Base-by-base conservation (phyloP, 2,113 vertebrate species). In the Brachypteracias leptosomus region DNA sequence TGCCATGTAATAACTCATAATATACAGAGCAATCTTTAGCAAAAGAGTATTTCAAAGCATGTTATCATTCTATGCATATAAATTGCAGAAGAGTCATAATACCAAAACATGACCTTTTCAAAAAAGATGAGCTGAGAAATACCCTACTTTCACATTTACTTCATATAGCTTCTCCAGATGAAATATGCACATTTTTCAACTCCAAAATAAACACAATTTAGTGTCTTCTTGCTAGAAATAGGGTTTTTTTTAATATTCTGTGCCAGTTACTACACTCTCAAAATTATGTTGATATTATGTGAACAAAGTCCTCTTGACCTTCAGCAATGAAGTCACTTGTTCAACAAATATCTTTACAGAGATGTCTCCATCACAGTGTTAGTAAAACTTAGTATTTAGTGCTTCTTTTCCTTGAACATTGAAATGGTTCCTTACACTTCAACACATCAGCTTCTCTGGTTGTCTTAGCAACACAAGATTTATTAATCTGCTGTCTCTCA, bases 101-200 rank as follows among this genome's bases (percentile, higher is more conserved):
- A 35, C 55, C 35, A 88, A 93, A 76, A 71, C 36, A 42, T 24
- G 59, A 93, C 46, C 63, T 91, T 95, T 96, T 74, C 51, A 90
- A 91, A 88, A 72, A 58, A 13, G 5, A 72, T 83, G 38, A 38
- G 62, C 22, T 76, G 42, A 91, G 44, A 76, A 68, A 76, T 67
- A 42, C 20, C 14, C 9, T 9, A n/a, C 16, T 73, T 65, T 18
- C 61, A 73, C 13, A 36, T 62, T 62, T 36, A 71, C 21, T 90
- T 54, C 29, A 80, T 7, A 36, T 1, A 77, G 33, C 8, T 77
- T 65, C n/a, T 91, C 26, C 33, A 85, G 33, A 76, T 26, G 14
- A 84, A 85, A 28, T 14, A 65, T 7, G 59, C 7, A 17, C 12
- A 22, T 85, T 59, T 93, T 77, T 46, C 17, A 65, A 1, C 33